Conservation (phyloP, 2,797 vertebrate genomes). For the Bradypodion ventrale region DNA sequence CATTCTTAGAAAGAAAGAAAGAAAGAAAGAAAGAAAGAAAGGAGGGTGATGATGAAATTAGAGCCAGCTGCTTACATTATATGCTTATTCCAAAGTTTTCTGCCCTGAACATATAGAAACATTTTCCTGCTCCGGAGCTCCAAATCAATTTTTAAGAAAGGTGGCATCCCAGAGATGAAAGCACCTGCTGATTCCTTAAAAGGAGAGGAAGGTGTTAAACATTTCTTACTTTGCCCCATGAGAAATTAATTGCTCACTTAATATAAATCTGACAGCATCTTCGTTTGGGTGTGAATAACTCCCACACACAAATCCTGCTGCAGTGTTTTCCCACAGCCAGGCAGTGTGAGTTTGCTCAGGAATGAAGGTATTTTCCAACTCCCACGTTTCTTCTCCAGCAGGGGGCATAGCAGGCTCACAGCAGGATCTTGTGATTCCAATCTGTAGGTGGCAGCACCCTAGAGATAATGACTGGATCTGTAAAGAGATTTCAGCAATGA, state of each 20-base stretch:
- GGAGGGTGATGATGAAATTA: neutral
- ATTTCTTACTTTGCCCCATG: conserved; percentile 22
- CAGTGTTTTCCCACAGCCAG: conserved; percentile 60
- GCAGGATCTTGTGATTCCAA: conserved; percentile 59
- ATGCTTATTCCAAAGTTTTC: neutral
- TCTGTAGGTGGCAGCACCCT: conserved; percentile 69
- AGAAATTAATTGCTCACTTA: conserved; percentile 61
- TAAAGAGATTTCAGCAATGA: conserved; percentile 63
- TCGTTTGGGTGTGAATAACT: conserved; percentile 67
- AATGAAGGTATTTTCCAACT: conserved; percentile 51
- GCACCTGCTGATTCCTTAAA: conserved; percentile 42
- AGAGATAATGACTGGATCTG: conserved; percentile 61
- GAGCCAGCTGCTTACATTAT: neutral
- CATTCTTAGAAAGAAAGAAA: neutral
- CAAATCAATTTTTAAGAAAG: neutral
- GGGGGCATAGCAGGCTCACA: conserved; percentile 66
- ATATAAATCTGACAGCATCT: conserved; percentile 70
- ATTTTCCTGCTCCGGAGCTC: neutral
- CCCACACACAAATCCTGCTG: conserved; percentile 67
- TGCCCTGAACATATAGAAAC: neutral
- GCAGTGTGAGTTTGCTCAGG: conserved; percentile 57
- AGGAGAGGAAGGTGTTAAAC: conserved; percentile 36
- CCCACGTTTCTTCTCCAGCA: conserved; percentile 62
- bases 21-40: neutral
- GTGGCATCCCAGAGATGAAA: conserved; percentile 9